phyloP scores from a whole-genome alignment of 1,140 invertebrate genomes.

The Magallana gigas region DNA sequence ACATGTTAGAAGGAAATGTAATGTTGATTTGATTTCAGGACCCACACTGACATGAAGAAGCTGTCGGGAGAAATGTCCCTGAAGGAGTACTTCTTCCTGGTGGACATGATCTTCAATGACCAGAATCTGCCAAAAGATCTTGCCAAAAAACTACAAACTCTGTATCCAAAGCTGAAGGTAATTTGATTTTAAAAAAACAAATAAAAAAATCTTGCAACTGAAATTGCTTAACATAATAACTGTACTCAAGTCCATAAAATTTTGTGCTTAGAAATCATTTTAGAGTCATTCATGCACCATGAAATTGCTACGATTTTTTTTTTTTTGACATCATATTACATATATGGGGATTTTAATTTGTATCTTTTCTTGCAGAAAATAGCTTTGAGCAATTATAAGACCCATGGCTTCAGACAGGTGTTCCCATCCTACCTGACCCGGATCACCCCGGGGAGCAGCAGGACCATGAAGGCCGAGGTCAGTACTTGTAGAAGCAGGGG shows the following conservation, averaged over 20 bases:
- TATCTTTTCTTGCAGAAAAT: constrained; percentile 66
- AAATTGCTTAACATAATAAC: too few species aligned
- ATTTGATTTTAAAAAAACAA: background rate
- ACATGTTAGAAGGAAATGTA: too few species aligned
- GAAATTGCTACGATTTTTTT: too few species aligned
- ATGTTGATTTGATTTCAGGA: constrained; percentile 54
- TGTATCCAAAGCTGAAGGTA: constrained; percentile 79
- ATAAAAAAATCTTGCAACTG: too few species aligned
- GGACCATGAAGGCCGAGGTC: constrained; percentile 73
- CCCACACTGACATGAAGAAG: constrained; percentile 62
- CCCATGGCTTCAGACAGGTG: constrained; percentile 70
- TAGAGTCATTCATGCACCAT: too few species aligned
- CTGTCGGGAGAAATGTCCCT: constrained; percentile 68
- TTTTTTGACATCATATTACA: too few species aligned
- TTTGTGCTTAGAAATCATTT: too few species aligned
- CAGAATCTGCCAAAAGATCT: constrained; percentile 68
- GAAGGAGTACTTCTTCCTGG: constrained; percentile 75
- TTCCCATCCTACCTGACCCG: constrained; percentile 77
- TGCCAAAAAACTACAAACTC: constrained; percentile 69
- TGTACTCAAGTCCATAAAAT: too few species aligned
- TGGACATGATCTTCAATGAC: constrained; percentile 74
- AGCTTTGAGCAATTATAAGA: constrained; percentile 71
- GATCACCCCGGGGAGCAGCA: constrained; percentile 57
- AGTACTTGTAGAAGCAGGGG: background rate
- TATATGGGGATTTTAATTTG: too few species aligned